These are phyloP conservation scores for Zosterops japonicus DNA, from an alignment of 2,113 vertebrate genomes.

Conservation along the genomic window DNA sequence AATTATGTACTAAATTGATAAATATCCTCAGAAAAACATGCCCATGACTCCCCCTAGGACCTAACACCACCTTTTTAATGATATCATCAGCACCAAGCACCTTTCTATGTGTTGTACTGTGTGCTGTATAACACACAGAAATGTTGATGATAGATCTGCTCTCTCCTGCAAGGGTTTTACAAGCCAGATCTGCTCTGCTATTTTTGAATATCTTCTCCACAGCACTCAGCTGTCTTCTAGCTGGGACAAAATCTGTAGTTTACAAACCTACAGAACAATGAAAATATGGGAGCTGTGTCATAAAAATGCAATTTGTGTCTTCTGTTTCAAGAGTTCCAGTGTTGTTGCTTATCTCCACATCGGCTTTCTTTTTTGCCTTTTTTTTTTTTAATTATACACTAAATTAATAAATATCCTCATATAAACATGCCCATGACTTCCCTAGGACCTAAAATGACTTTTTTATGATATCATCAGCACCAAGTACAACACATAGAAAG, in stretches of 20 bases:
- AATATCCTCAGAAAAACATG: neutral
- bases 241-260: neutral
- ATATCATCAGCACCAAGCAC: neutral
- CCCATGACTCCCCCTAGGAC: neutral
- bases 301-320: neutral
- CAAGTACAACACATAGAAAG: neutral
- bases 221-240: neutral
- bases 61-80: neutral
- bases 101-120: too few relatives aligned
- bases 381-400: neutral
- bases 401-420: neutral
- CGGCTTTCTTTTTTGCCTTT: accelerated
- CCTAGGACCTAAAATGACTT: neutral
- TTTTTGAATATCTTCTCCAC: neutral
- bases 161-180: neutral
- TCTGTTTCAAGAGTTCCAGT: neutral
- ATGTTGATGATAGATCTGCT: neutral
- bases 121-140: accelerated
- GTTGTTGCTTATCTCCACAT: neutral
- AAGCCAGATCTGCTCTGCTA: neutral
- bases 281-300: neutral
- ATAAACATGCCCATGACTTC: neutral
- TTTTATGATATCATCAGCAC: neutral
- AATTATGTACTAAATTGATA: neutral
- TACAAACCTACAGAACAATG: neutral